Evolutionary conservation across 1,140 invertebrate genomes (phyloP), one percentile per base, ranked within the genome.

Genomic region (Drosophila varians): DNA sequence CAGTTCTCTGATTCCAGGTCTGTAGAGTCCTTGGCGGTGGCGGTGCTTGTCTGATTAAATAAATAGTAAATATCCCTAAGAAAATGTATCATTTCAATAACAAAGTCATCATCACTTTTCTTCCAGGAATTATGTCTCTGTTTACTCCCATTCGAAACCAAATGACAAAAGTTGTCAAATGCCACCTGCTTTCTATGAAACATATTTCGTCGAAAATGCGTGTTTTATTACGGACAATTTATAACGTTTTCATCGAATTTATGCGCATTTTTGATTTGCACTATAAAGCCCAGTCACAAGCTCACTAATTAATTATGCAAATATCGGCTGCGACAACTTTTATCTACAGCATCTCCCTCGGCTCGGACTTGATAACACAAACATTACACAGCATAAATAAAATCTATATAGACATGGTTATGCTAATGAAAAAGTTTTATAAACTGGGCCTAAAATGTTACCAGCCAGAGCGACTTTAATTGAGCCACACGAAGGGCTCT

Each of bases 241-340:
- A 84, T 83, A 84, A 84, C 76, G 72, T 82, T 77, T 80, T 82
- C 31, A 45, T 60, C 25, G 36, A 80, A 86, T 79, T 86, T 84
- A 84, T 84, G 79, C 79, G 79, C 79, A 80, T 84, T 86, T 86
- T 86, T 79, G 76, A 86, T 87, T 74, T 87, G 82, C 82, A 87
- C 77, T 68, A 86, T 74, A 86, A 87, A 77, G 69, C 55, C 68
- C 82, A 87, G 66, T 54, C 52, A 72, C 54, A 83, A 83, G 58
- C 68, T 70, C 46, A 62, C 60, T 80, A 86, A 86, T 86, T 86
- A 86, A 87, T 86, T 86, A 86, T 86, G 82, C 77, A 82, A 86
- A 86, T 86, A 58, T 73, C 56, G 47, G 36, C 31, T 66, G 60
- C 9, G 65, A 42, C 48, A 68, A 61, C 70, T 74, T 71, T 54